Base-by-base conservation (phyloP, 92 coral and sea anemone species). In the Ricordea florida region DNA sequence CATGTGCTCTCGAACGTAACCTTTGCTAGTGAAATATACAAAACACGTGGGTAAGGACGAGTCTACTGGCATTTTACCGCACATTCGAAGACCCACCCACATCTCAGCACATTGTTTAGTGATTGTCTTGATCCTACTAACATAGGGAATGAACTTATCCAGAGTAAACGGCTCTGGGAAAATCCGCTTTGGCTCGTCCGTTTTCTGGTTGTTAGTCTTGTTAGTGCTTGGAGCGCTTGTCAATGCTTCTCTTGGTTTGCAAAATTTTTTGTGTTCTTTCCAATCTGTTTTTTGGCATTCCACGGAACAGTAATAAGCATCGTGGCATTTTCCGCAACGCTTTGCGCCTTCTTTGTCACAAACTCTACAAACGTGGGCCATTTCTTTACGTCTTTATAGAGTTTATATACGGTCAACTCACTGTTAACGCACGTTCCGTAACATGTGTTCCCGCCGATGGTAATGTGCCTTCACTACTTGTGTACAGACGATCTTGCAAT, bases 11-110 rank as follows among this genome's bases (percentile, higher is more conserved):
- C 72, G 57, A 1, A 64, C 72, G 20, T 14, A 28, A 15, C 56
- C 72, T 64, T 64, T n/a, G 38, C 42, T 10, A 8, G 72, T 43
- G 57, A 14, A 41, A 20, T 13, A 64, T 18, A 44, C 52, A 10
- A 42, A 44, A 64, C 72, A 64, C 10, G 72, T 64, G 3, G 72
- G 52, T 9, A 64, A 41, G 10, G 58, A 66, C 9, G 73, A 45
- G 48, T 66, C 73, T 8, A 44, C 57, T 31, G 49, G 57, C 73
- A 66, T 66, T 6, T 15, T 43, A 20, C 73, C 73, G 22, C 27
- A 26, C 43, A 27, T 20, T 30, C 58, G 73, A 17, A 46, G 23
- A 22, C 11, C 57, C 20, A 66, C 57, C 58, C 58, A 66, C 37
- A 13, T 21, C 6, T 26, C 18, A 18, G 73, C 58, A 44, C 49